phyloP scores from a whole-genome alignment of 2,797 vertebrate species.

The Gadopsis bispinosus region DNA sequence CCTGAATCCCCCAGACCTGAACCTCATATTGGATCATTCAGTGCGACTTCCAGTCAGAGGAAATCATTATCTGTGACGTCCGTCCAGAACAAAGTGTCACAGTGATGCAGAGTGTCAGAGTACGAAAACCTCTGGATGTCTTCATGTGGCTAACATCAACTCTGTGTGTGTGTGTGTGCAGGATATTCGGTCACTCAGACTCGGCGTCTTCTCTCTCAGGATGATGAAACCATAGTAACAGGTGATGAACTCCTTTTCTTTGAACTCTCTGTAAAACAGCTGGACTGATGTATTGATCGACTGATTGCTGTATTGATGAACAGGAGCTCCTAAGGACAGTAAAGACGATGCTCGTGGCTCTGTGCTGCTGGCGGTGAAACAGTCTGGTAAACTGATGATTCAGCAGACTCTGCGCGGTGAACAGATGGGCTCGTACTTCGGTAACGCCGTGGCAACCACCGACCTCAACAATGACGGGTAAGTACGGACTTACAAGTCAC shows the following conservation, averaged over 20 bases:
- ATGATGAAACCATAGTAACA: conserved; percentile 86
- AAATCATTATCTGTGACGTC: too few species aligned
- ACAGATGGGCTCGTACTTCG: conserved; percentile 94
- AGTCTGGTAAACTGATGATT: conserved; percentile 17
- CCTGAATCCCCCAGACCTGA: too few species aligned
- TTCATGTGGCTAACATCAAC: too few species aligned
- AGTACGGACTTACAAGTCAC: background rate
- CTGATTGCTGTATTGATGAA: background rate
- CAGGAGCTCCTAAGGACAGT: conserved; percentile 88
- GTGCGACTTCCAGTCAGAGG: too few species aligned
- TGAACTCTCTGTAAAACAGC: background rate
- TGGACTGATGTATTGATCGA: background rate
- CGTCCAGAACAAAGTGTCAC: too few species aligned
- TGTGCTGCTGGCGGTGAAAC: conserved; percentile 81
- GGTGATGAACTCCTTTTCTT: conserved; percentile 44
- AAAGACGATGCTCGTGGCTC: conserved; percentile 83
- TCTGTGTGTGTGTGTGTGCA: conserved; percentile 63
- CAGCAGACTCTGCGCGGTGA: conserved; percentile 82
- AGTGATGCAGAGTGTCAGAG: too few species aligned
- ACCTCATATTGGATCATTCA: too few species aligned
- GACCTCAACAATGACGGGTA: conserved; percentile 93
- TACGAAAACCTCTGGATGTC: too few species aligned
- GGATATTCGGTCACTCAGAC: conserved; percentile 89
- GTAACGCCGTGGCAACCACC: conserved; percentile 87
- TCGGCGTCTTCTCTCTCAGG: conserved; percentile 79